Evolutionary conservation across 2,888 invertebrate genomes (phyloP).

Genomic region (Drosophila quinaria): DNA sequence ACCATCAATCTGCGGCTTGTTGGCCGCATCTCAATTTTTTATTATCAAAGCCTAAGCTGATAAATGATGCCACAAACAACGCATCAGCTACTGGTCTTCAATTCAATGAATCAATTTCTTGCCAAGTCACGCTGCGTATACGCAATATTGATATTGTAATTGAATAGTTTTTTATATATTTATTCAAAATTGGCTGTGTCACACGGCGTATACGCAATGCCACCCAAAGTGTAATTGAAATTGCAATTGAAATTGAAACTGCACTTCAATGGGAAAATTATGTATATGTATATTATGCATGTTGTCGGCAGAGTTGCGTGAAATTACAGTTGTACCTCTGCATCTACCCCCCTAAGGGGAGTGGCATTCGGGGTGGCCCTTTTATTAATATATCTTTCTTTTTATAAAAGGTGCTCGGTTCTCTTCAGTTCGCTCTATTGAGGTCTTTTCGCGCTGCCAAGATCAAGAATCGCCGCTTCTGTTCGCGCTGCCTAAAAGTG

Average conservation of each 20-base stretch:
- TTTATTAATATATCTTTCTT: slow-evolving; percentile 7
- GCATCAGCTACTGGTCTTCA: slow-evolving; percentile 46
- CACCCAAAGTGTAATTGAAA: slow-evolving; percentile 4
- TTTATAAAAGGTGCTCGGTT: background rate
- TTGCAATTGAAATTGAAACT: slow-evolving; percentile 19
- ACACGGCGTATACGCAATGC: slow-evolving; percentile 22
- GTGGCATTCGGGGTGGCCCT: slow-evolving; percentile 27
- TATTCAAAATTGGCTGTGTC: background rate
- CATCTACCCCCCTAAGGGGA: background rate
- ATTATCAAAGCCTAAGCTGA: slow-evolving; percentile 41
- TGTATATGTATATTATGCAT: slow-evolving; percentile 64
- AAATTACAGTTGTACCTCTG: slow-evolving; percentile 63
- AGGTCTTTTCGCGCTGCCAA: slow-evolving; percentile 43
- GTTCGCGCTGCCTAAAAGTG: slow-evolving; percentile 63
- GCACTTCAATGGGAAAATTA: slow-evolving; percentile 23
- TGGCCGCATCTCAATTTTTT: slow-evolving; percentile 41
- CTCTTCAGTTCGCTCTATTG: slow-evolving; percentile 36
- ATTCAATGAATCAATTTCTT: slow-evolving; percentile 15
- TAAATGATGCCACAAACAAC: slow-evolving; percentile 47
- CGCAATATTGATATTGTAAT: slow-evolving; percentile 1
- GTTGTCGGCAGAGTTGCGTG: slow-evolving; percentile 72
- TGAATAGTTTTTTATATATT: background rate
- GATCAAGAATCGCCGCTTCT: slow-evolving; percentile 50
- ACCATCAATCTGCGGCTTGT: slow-evolving; percentile 76
- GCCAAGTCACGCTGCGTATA: slow-evolving; percentile 35